Conservation (phyloP, 2,888 invertebrate genomes). For the Drosophila pseudotalamancana region DNA sequence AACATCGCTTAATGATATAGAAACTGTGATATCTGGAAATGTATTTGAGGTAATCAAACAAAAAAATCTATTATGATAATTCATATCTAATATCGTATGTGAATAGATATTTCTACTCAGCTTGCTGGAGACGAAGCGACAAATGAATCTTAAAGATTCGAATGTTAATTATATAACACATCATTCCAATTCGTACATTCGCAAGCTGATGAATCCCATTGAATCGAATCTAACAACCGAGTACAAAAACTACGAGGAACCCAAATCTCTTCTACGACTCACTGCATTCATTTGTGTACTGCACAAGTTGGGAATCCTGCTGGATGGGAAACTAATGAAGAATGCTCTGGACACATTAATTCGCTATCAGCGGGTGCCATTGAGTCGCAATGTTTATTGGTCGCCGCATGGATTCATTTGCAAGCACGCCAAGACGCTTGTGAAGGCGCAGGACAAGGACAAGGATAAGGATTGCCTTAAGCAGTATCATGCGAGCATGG, state of each 20-base stretch:
- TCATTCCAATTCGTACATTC: slow-evolving; percentile 60
- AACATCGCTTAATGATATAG: slow-evolving; percentile 88
- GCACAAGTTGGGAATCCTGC: slow-evolving; percentile 90
- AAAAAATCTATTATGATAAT: too few species aligned
- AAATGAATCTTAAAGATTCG: slow-evolving; percentile 49
- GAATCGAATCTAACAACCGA: slow-evolving; percentile 49
- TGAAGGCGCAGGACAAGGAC: slow-evolving; percentile 85
- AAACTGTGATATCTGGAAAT: slow-evolving; percentile 61
- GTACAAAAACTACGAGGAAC: slow-evolving; percentile 62
- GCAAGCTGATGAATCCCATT: slow-evolving; percentile 34
- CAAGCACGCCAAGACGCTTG: slow-evolving; percentile 86
- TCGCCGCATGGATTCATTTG: slow-evolving; percentile 92
- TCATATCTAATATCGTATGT: not conserved
- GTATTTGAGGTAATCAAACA: slow-evolving; percentile 55
- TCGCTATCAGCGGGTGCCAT: slow-evolving; percentile 91
- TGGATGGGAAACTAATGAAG: slow-evolving; percentile 93
- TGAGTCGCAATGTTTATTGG: slow-evolving; percentile 93
- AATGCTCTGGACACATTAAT: slow-evolving; percentile 89
- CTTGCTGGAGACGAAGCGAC: slow-evolving; percentile 55
- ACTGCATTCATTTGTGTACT: slow-evolving; percentile 89
- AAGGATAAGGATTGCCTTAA: slow-evolving; percentile 83
- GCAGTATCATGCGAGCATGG: slow-evolving; percentile 86
- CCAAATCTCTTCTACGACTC: slow-evolving; percentile 87
- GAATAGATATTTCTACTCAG: slow-evolving; percentile 49
- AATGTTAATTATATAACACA: slow-evolving; percentile 53